phyloP scores from a whole-genome alignment of 1,140 invertebrate genomes.

The Pseudomyrmex gracilis region DNA sequence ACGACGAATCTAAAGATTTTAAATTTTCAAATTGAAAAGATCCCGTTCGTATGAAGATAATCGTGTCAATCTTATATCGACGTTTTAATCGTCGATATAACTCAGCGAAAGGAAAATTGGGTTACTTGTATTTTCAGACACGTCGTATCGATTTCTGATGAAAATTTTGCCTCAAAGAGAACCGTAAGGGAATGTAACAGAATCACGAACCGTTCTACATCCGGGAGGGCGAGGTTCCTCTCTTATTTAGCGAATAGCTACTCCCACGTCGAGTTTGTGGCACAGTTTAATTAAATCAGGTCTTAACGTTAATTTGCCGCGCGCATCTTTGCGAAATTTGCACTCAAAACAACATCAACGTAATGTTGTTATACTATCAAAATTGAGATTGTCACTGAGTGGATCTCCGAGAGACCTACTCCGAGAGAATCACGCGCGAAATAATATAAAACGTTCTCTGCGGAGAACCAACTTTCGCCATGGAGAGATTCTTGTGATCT shows the following conservation, averaged over 20 bases:
- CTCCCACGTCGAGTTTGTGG: constrained; percentile 42
- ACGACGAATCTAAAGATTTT: neutral
- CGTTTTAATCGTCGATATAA: neutral
- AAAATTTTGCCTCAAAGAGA: constrained; percentile 27
- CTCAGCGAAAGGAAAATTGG: constrained; percentile 17
- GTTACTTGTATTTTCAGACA: constrained; percentile 17
- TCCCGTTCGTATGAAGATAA: neutral
- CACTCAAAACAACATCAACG: constrained; percentile 26
- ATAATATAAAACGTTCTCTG: constrained; percentile 9
- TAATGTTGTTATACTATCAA: constrained; percentile 27
- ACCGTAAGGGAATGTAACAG: constrained; percentile 14
- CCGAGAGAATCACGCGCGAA: neutral
- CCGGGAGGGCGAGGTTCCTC: constrained; percentile 9
- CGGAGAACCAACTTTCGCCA: neutral
- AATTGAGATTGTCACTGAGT: constrained; percentile 25
- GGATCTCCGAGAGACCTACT: neutral
- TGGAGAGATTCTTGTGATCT: no score
- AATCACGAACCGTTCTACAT: constrained; percentile 28
- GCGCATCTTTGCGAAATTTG: constrained; percentile 50
- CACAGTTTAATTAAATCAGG: constrained; percentile 51
- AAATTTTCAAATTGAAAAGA: neutral
- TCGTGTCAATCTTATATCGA: neutral
- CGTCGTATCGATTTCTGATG: constrained; percentile 17
- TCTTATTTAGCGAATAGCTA: constrained; percentile 51
- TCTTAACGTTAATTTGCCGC: constrained; percentile 48